Conservation (phyloP, 2,113 vertebrate genomes). For the Campylomormyrus tamandua region DNA sequence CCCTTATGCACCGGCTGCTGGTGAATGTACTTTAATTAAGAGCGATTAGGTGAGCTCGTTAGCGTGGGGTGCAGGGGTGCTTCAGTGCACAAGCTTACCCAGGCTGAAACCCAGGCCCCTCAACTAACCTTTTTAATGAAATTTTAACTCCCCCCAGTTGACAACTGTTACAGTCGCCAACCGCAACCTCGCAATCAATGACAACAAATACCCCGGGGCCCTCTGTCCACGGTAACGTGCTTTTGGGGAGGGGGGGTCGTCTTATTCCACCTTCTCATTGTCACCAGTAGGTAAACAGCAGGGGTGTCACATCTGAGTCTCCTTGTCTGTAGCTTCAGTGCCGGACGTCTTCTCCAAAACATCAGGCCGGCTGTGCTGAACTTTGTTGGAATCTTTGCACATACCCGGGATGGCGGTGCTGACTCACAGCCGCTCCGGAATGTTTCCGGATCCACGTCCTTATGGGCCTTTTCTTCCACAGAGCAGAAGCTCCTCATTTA, state of each 20-base stretch:
- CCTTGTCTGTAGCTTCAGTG: neutral
- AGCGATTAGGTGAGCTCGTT: constrained; percentile 54
- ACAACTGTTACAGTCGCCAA: neutral
- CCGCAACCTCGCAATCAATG: neutral
- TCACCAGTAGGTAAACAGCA: neutral
- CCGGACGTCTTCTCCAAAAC: neutral
- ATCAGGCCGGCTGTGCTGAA: neutral
- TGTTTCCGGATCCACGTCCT: neutral
- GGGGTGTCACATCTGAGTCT: neutral
- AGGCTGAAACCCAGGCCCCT: neutral
- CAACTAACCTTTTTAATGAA: neutral
- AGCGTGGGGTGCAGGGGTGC: constrained; percentile 23
- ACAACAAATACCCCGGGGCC: neutral
- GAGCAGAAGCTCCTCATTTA: neutral
- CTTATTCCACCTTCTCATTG: constrained; percentile 54
- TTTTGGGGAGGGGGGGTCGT: constrained; percentile 34
- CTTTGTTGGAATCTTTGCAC: neutral
- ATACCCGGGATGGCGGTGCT: neutral
- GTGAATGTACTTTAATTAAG: constrained; percentile 44
- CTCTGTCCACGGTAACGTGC: neutral
- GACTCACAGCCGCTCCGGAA: neutral
- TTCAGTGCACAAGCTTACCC: neutral
- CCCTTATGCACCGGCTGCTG: constrained; percentile 32
- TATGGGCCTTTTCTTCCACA: neutral
- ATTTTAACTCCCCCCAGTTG: neutral